These are phyloP conservation scores for Microcebus lehilahytsara DNA, from an alignment of 2,113 vertebrate genomes.

Conservation along the genomic window DNA sequence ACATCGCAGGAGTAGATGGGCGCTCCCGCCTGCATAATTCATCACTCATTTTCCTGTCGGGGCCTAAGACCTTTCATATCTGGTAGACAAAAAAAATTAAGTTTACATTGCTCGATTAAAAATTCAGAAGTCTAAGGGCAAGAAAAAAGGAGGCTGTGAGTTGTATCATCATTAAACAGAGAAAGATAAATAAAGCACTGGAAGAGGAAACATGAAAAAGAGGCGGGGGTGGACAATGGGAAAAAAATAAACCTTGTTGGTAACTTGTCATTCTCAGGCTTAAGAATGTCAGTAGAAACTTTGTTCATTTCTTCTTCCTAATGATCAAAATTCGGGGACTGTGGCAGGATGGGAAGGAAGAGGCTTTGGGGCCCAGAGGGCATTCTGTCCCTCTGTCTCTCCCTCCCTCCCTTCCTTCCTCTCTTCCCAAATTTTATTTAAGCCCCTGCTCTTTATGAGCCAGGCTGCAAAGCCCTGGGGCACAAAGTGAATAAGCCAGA, in stretches of 20 bases:
- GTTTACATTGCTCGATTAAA: constrained; percentile 77
- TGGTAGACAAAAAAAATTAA: constrained; percentile 70
- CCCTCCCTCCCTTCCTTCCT: background rate
- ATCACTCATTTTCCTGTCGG: constrained; percentile 64
- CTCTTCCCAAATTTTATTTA: background rate
- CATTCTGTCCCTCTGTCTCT: background rate
- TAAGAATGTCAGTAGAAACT: background rate
- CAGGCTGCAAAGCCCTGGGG: background rate
- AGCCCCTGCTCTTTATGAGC: background rate
- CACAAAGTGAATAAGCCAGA: background rate
- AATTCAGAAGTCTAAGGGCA: constrained; percentile 73
- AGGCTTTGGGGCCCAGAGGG: background rate
- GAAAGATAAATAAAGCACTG: constrained; percentile 24
- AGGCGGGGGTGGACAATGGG: background rate
- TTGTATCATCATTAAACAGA: constrained; percentile 39
- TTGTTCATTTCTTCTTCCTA: constrained; percentile 11
- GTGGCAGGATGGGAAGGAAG: background rate
- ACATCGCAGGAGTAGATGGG: constrained; percentile 73
- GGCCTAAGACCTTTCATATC: constrained; percentile 71
- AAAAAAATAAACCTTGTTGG: background rate
- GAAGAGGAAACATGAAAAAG: background rate
- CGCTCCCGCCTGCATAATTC: constrained; percentile 76
- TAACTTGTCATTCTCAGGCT: constrained; percentile 33
- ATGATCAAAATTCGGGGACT: background rate
- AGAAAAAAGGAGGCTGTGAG: constrained; percentile 57